Conservation (phyloP, 2,797 vertebrate genomes). For the Ceyx erithaca region DNA sequence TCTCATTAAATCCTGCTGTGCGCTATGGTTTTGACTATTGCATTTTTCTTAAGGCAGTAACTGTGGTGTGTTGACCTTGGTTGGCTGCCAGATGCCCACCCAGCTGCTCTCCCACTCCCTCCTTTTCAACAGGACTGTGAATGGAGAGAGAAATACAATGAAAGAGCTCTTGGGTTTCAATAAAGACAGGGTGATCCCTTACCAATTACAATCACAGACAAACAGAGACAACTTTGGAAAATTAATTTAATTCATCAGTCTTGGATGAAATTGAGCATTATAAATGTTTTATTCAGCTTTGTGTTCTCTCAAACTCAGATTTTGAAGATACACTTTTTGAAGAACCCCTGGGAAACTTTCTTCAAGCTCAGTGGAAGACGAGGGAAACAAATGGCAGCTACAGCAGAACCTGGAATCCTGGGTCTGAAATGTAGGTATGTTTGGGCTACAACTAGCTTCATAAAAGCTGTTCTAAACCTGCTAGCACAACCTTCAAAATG, state of each 20-base stretch:
- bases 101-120: rapidly evolving
- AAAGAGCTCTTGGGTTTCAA: background rate
- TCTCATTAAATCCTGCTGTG: background rate
- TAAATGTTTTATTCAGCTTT: background rate
- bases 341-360: background rate
- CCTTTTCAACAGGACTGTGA: background rate
- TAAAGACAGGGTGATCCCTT: background rate
- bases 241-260: background rate
- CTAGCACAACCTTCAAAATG: background rate
- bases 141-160: background rate
- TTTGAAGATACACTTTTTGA: background rate
- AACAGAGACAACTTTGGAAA: background rate
- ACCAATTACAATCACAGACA: background rate
- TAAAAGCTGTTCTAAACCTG: background rate
- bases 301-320: background rate
- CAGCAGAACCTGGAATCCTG: background rate
- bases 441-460: background rate
- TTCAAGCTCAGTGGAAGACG: background rate
- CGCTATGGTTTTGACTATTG: background rate
- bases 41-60: background rate
- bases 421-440: background rate
- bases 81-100: background rate
- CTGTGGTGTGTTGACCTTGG: background rate
- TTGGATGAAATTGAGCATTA: background rate
- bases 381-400: background rate